Evolutionary conservation across 2,888 invertebrate genomes (phyloP), one percentile per base, ranked within the genome.

Genomic region (Phortica okadai): DNA sequence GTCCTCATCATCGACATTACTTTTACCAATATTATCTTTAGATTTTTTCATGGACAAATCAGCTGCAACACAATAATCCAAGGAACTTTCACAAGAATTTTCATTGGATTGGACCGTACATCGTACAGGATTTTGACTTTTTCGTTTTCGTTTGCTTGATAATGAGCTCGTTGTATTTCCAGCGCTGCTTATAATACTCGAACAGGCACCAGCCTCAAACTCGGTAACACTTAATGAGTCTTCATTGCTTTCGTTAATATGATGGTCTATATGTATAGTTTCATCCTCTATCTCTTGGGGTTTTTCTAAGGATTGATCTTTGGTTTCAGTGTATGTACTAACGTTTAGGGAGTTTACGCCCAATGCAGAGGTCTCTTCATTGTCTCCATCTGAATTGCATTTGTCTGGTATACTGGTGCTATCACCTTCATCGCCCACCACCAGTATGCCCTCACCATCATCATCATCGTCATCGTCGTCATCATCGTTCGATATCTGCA

Each of bases 81-180:
- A 86, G 54, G 91, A 90, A 77, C 90, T 91, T 79, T 91, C 91
- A 79, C 89, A 89, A 76, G 90, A 89, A 67, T 90, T 89, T 79
- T 90, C 89, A 75, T 89, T 86, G 54, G 91, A 90, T 74, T 91
- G 90, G 44, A 91, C 85, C n/a, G 96, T 94, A 88, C 96, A 95
- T 80, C 96, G 94, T 1, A 95, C 96, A 0, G 97, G 97, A 90
- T 97, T 97, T 84, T 96, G 95, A 84, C 95, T 97, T 92, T 98
- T 98, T 44, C 97, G 93, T 91, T 98, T 98, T 75, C 97, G 93
- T 88, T 95, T 95, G 87, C 93, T 94, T n/a, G 95, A 89, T 78
- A 89, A 85, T 33, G 84, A 86, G 45, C 79, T 78, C 41, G 79
- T 79, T 8, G 73, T 69, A 10, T 44, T 67, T n/a, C 16, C 8